Base-by-base conservation (phyloP, 2,888 invertebrate species). In the Apotomis betuletana region DNA sequence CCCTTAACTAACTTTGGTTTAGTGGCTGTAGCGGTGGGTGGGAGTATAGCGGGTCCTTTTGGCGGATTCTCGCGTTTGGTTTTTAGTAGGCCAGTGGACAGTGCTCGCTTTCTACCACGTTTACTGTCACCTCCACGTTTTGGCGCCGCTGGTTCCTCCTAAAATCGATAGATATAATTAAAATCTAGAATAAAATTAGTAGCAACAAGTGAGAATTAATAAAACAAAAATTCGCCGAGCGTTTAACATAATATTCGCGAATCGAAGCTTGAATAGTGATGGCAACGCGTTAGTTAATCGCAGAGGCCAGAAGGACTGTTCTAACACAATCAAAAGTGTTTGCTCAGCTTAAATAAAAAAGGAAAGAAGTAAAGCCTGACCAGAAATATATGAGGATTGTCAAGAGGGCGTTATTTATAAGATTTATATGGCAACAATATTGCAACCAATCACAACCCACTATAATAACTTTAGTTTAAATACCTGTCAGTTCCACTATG, bases 51-150 rank as follows among this genome's bases (percentile, higher is more conserved):
- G 67, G 79, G 77, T 74, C 80, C 62, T 74, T 77, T 79, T 77
- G 83, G 71, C 36, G 75, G 78, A 73, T 85, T 82, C 8, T 79
- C 77, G 5, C 79, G 79, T 75, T 89, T 91, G 15, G 63, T 67
- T 62, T 72, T 72, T 0, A 78, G 76, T 0, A 85, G 74, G 0
- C 89, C 87, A 0, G 89, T 83, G 0, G 91, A 91, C 4, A 83
- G 78, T 0, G 91, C 91, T 0, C 92, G 85, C 74, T 91, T 91
- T 44, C 91, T 82, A 4, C 91, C 91, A 8, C 90, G 88, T 75
- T 89, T 89, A 67, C 86, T 84, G 5, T 84, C 87, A 13, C 73
- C 68, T 3, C 83, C 81, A 12, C 84, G 82, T 73, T 84, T 84
- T n/a, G 68, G 75, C 3, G 84, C 81, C 1, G 70, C 61, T 9